Conservation (phyloP, 2,797 vertebrate genomes). For the Manis pentadactyla region DNA sequence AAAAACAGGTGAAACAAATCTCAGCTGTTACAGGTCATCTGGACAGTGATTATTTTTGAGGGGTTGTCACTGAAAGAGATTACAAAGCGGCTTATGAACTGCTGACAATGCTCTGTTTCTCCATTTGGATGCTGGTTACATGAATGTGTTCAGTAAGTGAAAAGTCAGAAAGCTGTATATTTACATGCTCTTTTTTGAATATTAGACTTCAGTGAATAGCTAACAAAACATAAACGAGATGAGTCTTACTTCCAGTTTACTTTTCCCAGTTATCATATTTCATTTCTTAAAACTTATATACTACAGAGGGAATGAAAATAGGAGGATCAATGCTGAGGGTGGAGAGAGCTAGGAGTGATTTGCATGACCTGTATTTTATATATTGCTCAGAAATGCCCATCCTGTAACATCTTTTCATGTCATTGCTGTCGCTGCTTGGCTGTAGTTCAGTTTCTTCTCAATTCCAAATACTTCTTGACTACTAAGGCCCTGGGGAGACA, state of each 20-base stretch:
- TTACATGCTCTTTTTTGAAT: not conserved
- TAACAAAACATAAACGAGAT: not conserved
- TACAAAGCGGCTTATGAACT: not conserved
- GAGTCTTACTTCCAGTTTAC: not conserved
- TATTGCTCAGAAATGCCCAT: not conserved
- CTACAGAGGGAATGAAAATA: not conserved
- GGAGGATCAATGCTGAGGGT: not conserved
- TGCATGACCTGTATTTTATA: not conserved
- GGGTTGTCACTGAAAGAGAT: not conserved
- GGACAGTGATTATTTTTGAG: not conserved
- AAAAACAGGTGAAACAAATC: not conserved
- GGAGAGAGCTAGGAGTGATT: not conserved
- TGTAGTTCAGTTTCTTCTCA: not conserved
- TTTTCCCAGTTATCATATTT: not conserved
- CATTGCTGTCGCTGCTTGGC: constrained; percentile 4
- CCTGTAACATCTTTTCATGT: not conserved
- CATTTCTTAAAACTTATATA: not conserved
- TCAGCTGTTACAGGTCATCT: not conserved
- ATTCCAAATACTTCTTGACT: constrained; percentile 33
- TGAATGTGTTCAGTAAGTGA: not conserved
- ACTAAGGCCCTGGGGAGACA: not conserved
- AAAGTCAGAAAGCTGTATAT: not conserved
- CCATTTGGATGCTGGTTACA: not conserved
- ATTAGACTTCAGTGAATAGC: not conserved
- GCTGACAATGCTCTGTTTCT: not conserved